Conservation (phyloP, 2,113 vertebrate species). For the Notarius quadriscutis region DNA sequence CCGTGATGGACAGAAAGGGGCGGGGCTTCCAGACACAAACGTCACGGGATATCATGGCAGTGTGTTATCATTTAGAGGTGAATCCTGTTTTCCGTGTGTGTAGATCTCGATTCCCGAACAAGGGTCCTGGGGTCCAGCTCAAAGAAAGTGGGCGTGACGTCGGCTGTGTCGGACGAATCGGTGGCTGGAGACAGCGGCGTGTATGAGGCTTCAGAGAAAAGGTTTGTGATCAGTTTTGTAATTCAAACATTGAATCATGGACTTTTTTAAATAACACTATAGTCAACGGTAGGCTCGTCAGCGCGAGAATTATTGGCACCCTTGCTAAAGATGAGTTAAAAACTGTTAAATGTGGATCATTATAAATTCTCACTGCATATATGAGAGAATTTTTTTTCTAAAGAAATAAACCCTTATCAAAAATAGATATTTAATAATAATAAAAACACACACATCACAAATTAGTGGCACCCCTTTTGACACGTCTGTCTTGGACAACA, state of each 20-base stretch:
- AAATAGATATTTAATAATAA: not conserved
- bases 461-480: not conserved
- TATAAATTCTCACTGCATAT: not conserved
- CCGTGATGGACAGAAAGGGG: not conserved
- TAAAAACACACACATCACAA: not conserved
- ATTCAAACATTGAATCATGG: not conserved
- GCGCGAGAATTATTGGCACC: not conserved
- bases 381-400: not conserved
- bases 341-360: not conserved
- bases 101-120: constrained; percentile 62
- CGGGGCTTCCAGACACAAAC: not conserved
- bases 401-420: not conserved
- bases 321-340: not conserved
- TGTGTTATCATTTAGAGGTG: too few relatives aligned
- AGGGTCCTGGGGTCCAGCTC: constrained; percentile 62
- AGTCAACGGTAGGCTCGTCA: not conserved
- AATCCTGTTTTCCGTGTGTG: not conserved
- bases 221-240: constrained; percentile 65
- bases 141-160: constrained; percentile 87
- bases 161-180: constrained; percentile 93
- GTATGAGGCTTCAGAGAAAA: constrained; percentile 87
- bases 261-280: not conserved
- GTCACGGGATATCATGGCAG: too few relatives aligned
- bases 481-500: not conserved
- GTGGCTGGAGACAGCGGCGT: constrained; percentile 96